Percentiles rank a stretch among this genome's conserved stretches.
phyloP scores from a whole-genome alignment of 2,113 vertebrate species.

The Tiliqua scincoides region DNA sequence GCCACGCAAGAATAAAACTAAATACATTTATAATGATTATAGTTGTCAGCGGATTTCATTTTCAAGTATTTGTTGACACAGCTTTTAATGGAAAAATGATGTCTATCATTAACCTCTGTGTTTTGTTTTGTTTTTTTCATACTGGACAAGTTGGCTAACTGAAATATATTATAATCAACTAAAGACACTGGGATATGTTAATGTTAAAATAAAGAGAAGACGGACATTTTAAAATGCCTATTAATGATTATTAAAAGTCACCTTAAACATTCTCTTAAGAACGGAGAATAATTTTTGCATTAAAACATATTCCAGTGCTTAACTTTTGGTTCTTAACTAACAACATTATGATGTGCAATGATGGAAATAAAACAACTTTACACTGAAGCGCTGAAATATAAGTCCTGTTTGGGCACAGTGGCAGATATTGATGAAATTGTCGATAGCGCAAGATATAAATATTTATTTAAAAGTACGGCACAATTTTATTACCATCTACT shows the following conservation, averaged over 20 bases:
- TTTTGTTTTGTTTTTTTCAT: neutral
- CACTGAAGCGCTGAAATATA: too few species aligned
- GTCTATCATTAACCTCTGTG: neutral
- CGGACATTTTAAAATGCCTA: slow-evolving; percentile 22
- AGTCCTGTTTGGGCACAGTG: too few species aligned
- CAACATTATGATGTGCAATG: too few species aligned
- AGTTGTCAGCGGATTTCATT: slow-evolving; percentile 49
- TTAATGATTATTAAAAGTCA: neutral
- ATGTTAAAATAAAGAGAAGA: neutral
- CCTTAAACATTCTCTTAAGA: too few species aligned
- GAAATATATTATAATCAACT: slow-evolving; percentile 25
- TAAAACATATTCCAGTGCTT: too few species aligned
- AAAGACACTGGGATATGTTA: neutral
- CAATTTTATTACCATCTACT: too few species aligned
- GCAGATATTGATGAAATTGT: too few species aligned
- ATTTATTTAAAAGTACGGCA: too few species aligned
- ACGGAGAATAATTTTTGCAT: too few species aligned
- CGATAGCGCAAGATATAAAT: too few species aligned
- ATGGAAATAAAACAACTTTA: too few species aligned
- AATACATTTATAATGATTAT: slow-evolving; percentile 9
- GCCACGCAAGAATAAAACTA: slow-evolving; percentile 10
- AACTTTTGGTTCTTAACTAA: too few species aligned
- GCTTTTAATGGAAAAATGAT: slow-evolving; percentile 31
- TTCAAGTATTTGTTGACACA: slow-evolving; percentile 50
- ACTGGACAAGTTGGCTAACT: neutral